A percentile compares a stretch with the other conserved stretches of the same genome.
phyloP scores from a whole-genome alignment of 2,888 invertebrate species.

The Melolontha melolontha region DNA sequence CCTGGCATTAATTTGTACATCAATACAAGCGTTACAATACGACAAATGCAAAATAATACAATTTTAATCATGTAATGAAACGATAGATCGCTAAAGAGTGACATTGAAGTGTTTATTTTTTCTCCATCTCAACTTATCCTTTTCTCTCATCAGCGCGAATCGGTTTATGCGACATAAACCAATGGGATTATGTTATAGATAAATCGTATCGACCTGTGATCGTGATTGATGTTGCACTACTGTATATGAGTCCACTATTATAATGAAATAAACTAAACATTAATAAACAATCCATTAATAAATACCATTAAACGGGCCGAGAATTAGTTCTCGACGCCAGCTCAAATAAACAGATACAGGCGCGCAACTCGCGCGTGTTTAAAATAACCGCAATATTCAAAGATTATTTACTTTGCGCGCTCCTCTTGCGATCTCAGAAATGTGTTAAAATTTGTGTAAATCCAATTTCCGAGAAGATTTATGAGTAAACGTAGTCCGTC shows the following conservation, averaged over 20 bases:
- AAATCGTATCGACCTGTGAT: constrained; percentile 28
- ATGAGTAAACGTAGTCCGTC: constrained; percentile 51
- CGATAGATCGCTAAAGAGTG: constrained; percentile 8
- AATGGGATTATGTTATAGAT: constrained; percentile 11
- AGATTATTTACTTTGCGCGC: constrained; percentile 53
- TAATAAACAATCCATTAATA: constrained; percentile 64
- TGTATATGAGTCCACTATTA: constrained; percentile 37
- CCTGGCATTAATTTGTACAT: too few relatives aligned
- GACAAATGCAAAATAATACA: too few relatives aligned
- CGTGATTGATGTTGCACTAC: constrained; percentile 40
- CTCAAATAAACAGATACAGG: constrained; percentile 61
- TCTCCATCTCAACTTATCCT: constrained; percentile 14
- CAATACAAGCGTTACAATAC: too few relatives aligned
- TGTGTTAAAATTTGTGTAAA: constrained; percentile 57
- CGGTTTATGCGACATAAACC: constrained; percentile 27
- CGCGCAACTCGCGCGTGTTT: constrained; percentile 46
- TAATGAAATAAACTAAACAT: constrained; percentile 60
- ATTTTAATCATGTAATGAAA: neutral
- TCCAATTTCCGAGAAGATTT: constrained; percentile 55
- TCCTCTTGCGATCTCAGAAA: constrained; percentile 52
- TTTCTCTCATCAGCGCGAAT: constrained; percentile 21
- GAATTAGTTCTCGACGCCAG: constrained; percentile 62
- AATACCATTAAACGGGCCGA: constrained; percentile 61
- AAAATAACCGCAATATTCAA: constrained; percentile 54
- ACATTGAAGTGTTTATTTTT: constrained; percentile 20